Base-by-base conservation (phyloP, 2,797 vertebrate species). In the Botia almorhae region DNA sequence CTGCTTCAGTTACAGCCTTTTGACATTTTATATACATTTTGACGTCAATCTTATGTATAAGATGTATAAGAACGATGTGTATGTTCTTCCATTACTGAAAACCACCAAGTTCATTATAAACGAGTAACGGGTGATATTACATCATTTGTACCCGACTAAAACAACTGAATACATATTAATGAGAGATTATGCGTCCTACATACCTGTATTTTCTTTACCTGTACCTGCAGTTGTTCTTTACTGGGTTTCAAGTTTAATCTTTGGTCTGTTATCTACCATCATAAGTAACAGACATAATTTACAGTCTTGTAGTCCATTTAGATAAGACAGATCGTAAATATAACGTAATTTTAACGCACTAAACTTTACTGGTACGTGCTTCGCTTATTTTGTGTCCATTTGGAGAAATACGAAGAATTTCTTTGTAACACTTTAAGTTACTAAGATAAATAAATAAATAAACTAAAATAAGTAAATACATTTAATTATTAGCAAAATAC, bases 401-500 rank as follows among this genome's bases (percentile, higher is more conserved):
- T 56, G n/a, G 19, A 7, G 3, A 29, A 72, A 2, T 23, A 16
- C 7, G 36, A 39, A 16, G 0, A 23, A 58, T 55, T 33, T 33
- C 33, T 33, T 33, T 33, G 12, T 13, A 51, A 64, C 23, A 19
- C 60, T 33, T 64, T 23, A 23, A 7, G 33, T 33, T 33, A 26
- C 23, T 26, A 26, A 26, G 23, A 26, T 26, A 26, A 26, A 26
- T 26, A 26, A 26, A 26, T 26, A 26, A 26, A 26, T 26, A 26
- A 26, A 26, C 23, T 26, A 26, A 26, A 26, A 26, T 26, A 26
- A 26, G 33, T 5, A 33, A 33, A 33, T 33, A 26, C 0, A 48
- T 65, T 65, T 10, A 55, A 76, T 23, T 76, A 16, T 65, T 76
- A 55, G 65, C n/a, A 39, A 76, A 23, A 58, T 58, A 21, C 16